Evolutionary conservation across 1,140 invertebrate genomes (phyloP).

Genomic region (Micrasema longulum): DNA sequence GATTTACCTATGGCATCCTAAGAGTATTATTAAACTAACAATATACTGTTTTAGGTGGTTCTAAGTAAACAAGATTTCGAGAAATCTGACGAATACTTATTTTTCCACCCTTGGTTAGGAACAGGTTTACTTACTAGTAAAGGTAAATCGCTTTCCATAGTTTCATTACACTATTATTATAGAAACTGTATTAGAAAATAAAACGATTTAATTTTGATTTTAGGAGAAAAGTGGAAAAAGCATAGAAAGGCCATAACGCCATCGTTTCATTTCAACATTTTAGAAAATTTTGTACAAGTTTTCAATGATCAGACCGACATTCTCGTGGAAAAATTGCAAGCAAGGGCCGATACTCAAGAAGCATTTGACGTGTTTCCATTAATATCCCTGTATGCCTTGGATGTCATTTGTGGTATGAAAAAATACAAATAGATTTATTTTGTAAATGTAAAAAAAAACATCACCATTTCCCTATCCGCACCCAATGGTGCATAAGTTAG

Average conservation of each 20-base stretch:
- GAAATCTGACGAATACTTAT: conserved; percentile 44
- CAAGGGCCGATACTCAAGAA: conserved; percentile 56
- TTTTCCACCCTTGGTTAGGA: conserved; percentile 47
- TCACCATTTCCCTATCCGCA: too few species aligned
- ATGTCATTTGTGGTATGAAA: conserved; percentile 81
- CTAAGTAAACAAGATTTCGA: conserved; percentile 50
- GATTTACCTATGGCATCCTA: too few species aligned
- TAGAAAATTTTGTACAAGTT: conserved; percentile 79
- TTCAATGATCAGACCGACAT: conserved; percentile 65
- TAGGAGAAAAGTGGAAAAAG: conserved; percentile 82
- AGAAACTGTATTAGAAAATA: too few species aligned
- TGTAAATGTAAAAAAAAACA: too few species aligned
- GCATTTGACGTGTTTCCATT: conserved; percentile 74
- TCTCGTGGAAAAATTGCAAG: conserved; percentile 57
- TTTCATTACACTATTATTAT: too few species aligned
- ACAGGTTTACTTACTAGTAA: conserved; percentile 47
- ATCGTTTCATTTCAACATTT: conserved; percentile 90
- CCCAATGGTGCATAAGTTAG: too few species aligned
- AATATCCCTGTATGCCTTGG: conserved; percentile 80
- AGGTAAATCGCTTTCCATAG: too few species aligned
- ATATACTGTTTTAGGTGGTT: conserved; percentile 40
- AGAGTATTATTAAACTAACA: too few species aligned
- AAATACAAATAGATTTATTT: too few species aligned
- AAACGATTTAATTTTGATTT: conserved; percentile 12
- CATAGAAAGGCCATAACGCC: conserved; percentile 87